A percentile compares a stretch with the other conserved stretches of the same genome.
These are phyloP conservation scores for Falco berigora DNA, from an alignment of 2,797 vertebrate genomes.

Conservation along the genomic window DNA sequence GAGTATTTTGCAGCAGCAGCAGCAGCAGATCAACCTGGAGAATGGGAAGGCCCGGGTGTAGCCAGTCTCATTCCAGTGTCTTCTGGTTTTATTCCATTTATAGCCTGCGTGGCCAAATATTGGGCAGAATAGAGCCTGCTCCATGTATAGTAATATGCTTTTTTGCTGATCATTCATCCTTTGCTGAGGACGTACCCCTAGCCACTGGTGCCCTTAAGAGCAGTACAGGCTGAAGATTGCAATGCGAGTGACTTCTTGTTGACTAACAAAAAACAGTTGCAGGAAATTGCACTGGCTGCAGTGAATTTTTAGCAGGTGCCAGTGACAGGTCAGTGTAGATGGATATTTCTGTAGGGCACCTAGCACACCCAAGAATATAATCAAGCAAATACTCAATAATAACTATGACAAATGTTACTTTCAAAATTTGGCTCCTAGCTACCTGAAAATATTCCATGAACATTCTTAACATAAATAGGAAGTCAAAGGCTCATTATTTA, in stretches of 20 bases:
- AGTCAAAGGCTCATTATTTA: conserved; percentile 47
- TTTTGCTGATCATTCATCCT: neutral
- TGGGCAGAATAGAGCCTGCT: neutral
- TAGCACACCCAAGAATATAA: neutral
- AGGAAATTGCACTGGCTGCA: conserved; percentile 53
- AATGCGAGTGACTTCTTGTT: neutral
- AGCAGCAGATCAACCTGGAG: neutral
- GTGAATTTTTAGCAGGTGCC: conserved; percentile 50
- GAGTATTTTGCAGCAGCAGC: neutral
- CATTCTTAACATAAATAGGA: conserved; percentile 38
- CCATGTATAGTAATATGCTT: neutral
- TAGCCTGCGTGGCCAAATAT: neutral
- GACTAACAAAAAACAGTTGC: conserved; percentile 52
- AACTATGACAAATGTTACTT: conserved; percentile 51
- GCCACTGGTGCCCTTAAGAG: conserved; percentile 1
- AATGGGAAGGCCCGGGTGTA: neutral
- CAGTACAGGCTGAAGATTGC: neutral
- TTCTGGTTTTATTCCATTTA: neutral
- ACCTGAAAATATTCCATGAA: conserved; percentile 4
- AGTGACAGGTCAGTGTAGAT: conserved; percentile 31
- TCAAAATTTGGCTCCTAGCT: conserved; percentile 36
- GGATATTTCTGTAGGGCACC: conserved; percentile 36
- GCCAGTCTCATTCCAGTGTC: neutral
- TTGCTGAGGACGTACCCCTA: neutral
- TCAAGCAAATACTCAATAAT: conserved; percentile 41